phyloP scores from a whole-genome alignment of 2,113 vertebrate genomes.

The Vombatus ursinus region DNA sequence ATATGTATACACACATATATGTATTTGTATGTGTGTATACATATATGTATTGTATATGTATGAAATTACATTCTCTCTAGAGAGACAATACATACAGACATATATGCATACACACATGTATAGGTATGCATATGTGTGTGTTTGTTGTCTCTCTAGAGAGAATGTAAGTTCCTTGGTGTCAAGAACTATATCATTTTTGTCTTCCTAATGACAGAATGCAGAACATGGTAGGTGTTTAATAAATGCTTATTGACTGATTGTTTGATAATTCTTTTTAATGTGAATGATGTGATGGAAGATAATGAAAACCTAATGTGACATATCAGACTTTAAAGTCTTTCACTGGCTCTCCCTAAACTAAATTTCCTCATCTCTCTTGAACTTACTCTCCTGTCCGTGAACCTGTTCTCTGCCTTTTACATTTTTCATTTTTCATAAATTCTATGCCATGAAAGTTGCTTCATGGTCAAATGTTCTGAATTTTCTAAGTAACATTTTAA shows the following conservation, averaged over 20 bases:
- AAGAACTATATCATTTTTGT: neutral
- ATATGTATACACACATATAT: no score
- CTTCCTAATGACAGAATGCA: neutral
- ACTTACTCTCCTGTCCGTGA: neutral
- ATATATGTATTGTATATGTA: neutral
- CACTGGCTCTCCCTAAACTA: neutral
- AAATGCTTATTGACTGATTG: neutral
- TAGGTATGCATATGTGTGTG: neutral
- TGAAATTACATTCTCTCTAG: no score
- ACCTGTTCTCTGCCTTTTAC: neutral
- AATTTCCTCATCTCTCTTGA: neutral
- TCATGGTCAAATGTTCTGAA: neutral
- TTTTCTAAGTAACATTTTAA: constrained; percentile 33
- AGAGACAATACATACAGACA: neutral
- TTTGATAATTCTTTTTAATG: neutral
- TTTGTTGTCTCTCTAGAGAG: neutral
- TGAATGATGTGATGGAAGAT: neutral
- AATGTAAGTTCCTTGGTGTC: neutral
- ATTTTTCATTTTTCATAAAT: neutral
- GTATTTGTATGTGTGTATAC: neutral
- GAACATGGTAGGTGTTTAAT: neutral
- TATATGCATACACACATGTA: neutral
- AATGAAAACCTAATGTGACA: neutral
- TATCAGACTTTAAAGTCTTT: neutral
- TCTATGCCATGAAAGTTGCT: neutral